Base-by-base conservation (phyloP, 2,888 invertebrate genomes). In the Agrochola lychnidis region DNA sequence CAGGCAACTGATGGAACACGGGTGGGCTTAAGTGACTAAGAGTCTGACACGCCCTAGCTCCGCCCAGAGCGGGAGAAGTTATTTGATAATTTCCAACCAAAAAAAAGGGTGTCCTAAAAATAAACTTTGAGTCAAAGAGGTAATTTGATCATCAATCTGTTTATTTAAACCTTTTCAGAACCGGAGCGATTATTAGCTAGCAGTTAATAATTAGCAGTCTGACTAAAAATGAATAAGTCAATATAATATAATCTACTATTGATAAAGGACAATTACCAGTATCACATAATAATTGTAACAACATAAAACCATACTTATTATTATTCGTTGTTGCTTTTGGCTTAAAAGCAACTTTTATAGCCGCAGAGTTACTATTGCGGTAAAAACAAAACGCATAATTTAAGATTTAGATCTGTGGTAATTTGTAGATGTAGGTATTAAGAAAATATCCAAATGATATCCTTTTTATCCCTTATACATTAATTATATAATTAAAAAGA, bases 331-430 rank as follows among this genome's bases (percentile, higher is more conserved):
- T 30, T 30, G 30, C 30, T 30, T 30, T 30, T 30, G 30, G 30
- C 30, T 30, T 30, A 40, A 73, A 40, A 51, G 19, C n/a, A n/a
- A 53, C 30, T 42, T 53, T 62, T 36, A 22, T 0, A 62, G 14
- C 40, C 16, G 22, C 45, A 40, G 57, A n/a, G 3, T 30, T 14
- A 57, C 16, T 9, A 25, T 14, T 80, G 62, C 22, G 48, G 30
- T 53, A 53, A 22, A 7, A 45, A 36, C 16, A 16, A 62, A 51
- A 70, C 6, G 19, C 4, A 70, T 53, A 53, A 40, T 40, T 79
- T 62, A 40, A 22, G 45, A 53, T 53, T 79, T 40, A 79, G 30
- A 51, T 25, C 30, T 73, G 63, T 73, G 42, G 22, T 63, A n/a
- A 48, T 51, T 51, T 36, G 0, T 42, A 4, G 1, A 56, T 19